Conservation (phyloP, 2,113 vertebrate species). For the Pithys albifrons region DNA sequence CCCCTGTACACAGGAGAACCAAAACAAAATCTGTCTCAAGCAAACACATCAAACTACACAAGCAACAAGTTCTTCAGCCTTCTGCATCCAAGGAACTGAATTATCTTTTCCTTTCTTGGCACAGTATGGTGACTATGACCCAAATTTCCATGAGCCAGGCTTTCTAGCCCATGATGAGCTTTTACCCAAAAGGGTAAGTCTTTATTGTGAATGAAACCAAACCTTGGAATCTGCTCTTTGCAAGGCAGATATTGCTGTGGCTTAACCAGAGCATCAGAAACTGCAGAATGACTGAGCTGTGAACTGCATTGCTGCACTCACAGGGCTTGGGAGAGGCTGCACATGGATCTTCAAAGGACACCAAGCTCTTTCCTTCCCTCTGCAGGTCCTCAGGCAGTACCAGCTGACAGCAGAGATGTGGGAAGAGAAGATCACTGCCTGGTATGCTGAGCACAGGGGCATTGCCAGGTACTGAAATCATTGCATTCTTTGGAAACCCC, state of each 20-base stretch:
- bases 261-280: background rate
- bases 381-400: slow-evolving; percentile 91
- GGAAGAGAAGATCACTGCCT: slow-evolving; percentile 94
- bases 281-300: background rate
- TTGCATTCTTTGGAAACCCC: background rate
- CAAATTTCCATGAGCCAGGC: slow-evolving; percentile 88
- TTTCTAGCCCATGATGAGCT: slow-evolving; percentile 89
- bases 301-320: background rate
- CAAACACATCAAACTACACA: background rate
- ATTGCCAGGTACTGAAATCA: slow-evolving; percentile 83
- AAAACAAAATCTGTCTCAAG: background rate
- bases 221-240: background rate
- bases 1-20: background rate
- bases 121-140: slow-evolving; percentile 90
- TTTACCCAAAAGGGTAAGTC: slow-evolving; percentile 86
- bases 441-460: slow-evolving; percentile 91
- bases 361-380: background rate
- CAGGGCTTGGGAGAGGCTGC: background rate
- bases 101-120: background rate
- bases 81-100: background rate
- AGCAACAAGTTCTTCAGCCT: background rate
- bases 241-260: background rate
- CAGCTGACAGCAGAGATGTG: slow-evolving; percentile 96
- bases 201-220: background rate
- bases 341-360: background rate